Conservation (phyloP, 2,888 invertebrate species). For the Ephialtes manifestator region DNA sequence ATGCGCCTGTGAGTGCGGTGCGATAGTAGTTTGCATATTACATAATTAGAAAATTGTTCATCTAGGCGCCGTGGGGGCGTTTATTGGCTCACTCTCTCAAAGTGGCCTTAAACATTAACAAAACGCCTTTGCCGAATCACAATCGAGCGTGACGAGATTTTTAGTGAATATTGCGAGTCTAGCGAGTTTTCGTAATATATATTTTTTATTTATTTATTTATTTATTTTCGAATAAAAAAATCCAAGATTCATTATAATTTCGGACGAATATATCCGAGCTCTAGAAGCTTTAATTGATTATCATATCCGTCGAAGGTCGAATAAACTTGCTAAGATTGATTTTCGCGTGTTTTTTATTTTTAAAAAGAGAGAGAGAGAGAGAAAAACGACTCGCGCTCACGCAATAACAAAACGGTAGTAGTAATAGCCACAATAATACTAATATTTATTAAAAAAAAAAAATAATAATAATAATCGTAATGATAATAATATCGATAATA, state of each 20-base stretch:
- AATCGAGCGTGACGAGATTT: slow-evolving; percentile 73
- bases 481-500: slow-evolving; percentile 77
- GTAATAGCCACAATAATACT: slow-evolving; percentile 73
- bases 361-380: slow-evolving; percentile 25
- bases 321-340: slow-evolving; percentile 35
- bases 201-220: slow-evolving; percentile 32
- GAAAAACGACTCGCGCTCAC: slow-evolving; percentile 52
- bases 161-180: slow-evolving; percentile 53
- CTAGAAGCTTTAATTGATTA: slow-evolving; percentile 54
- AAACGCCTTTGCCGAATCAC: slow-evolving; percentile 77
- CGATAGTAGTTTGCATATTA: slow-evolving; percentile 67
- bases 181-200: slow-evolving; percentile 42
- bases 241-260: slow-evolving; percentile 7
- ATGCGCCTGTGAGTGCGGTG: slow-evolving; percentile 75
- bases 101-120: slow-evolving; percentile 73
- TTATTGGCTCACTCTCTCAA: slow-evolving; percentile 53
- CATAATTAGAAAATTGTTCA: slow-evolving; percentile 62
- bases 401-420: slow-evolving; percentile 68
- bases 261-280: slow-evolving; percentile 35
- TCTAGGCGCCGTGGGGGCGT: slow-evolving; percentile 58
- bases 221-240: slow-evolving; percentile 34
- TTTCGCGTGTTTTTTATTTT: slow-evolving; percentile 34
- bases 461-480: slow-evolving; percentile 73
- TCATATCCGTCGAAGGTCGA: slow-evolving; percentile 46
- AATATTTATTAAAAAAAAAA: slow-evolving; percentile 65